Conservation (phyloP, 2,888 invertebrate species). For the Hymenopus coronatus region DNA sequence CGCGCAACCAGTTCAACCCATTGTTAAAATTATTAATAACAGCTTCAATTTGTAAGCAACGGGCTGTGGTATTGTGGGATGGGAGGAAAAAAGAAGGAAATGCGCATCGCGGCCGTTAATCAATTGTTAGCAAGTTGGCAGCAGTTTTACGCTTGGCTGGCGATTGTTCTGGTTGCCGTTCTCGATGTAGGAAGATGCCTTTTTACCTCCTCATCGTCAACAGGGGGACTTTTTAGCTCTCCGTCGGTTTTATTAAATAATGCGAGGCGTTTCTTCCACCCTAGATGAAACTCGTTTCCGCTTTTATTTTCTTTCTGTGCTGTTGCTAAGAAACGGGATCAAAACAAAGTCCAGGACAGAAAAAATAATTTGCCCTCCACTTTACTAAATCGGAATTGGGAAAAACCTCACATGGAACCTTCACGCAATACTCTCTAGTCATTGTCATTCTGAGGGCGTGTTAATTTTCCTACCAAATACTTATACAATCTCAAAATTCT, state of each 20-base stretch:
- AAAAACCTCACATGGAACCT: too few relatives aligned
- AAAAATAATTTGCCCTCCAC: neutral
- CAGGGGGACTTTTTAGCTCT: neutral
- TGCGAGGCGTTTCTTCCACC: neutral
- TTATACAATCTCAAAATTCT: too few relatives aligned
- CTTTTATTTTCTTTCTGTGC: neutral
- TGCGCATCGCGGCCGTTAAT: constrained; percentile 1
- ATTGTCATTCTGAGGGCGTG: too few relatives aligned
- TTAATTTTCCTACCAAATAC: too few relatives aligned
- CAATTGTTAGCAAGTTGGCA: neutral
- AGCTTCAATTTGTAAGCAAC: neutral
- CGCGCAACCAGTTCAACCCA: neutral
- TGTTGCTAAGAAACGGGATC: neutral
- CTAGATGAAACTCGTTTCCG: neutral
- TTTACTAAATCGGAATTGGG: too few relatives aligned
- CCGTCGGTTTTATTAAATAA: neutral
- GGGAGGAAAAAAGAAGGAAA: neutral
- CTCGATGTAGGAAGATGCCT: neutral
- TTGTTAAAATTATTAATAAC: constrained; percentile 1
- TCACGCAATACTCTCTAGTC: too few relatives aligned
- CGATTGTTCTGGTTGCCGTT: neutral
- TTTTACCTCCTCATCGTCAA: neutral
- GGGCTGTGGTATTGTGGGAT: neutral
- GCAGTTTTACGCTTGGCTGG: neutral
- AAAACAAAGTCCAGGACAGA: neutral